Conservation (phyloP, 2,113 vertebrate species). For the Tympanuchus pallidicinctus region DNA sequence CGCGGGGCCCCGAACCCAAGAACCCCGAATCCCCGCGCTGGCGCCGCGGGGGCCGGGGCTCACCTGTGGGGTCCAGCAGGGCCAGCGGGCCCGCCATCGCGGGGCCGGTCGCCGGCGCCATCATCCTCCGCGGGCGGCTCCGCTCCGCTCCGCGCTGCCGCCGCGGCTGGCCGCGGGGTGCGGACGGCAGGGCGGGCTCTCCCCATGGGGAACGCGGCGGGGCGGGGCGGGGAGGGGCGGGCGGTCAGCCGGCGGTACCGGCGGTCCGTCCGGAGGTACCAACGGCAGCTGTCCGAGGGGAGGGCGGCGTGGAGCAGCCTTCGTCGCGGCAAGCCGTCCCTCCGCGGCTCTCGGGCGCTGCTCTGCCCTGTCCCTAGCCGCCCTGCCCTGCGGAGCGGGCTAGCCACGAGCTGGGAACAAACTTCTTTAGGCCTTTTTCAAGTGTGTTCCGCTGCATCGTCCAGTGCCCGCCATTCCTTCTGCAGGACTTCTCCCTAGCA, state of each 20-base stretch:
- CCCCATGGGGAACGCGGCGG: background rate
- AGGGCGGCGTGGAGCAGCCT: too few relatives aligned
- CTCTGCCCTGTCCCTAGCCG: background rate
- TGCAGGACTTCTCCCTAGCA: background rate
- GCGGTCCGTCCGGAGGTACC: too few relatives aligned
- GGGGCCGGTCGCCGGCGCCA: background rate
- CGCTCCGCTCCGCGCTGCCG: background rate
- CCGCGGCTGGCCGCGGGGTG: background rate
- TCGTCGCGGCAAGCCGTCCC: too few relatives aligned
- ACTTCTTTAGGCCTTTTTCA: fast-evolving
- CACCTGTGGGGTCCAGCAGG: slow-evolving; percentile 71
- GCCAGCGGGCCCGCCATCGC: slow-evolving; percentile 38
- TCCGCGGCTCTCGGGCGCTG: fast-evolving
- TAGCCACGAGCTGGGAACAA: background rate
- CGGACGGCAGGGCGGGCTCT: background rate
- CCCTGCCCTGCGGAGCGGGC: too few relatives aligned
- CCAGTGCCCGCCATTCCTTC: background rate
- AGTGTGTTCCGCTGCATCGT: background rate
- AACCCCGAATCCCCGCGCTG: background rate
- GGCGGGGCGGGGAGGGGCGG: background rate
- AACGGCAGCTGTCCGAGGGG: too few relatives aligned
- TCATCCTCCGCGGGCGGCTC: background rate
- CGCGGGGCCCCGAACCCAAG: background rate
- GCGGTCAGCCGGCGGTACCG: background rate
- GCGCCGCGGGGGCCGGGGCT: background rate